Evolutionary conservation across 2,797 vertebrate species (phyloP), one percentile per base, ranked within the genome.

Genomic region (Phrynocephalus vlangalii): DNA sequence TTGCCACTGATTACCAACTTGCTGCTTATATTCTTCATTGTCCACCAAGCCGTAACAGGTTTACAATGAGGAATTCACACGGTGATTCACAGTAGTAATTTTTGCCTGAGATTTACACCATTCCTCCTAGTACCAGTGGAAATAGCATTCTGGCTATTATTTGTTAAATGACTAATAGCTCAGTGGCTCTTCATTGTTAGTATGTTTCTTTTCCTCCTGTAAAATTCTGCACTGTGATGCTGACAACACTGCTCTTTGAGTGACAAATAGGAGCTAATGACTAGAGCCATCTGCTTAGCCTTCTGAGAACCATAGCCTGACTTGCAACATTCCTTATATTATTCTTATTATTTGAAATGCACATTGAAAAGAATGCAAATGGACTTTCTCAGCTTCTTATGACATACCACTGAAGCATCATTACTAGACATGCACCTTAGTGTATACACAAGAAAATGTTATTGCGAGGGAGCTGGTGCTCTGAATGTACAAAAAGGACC

Each of bases 211-310:
- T 85, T 84, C 2, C 70, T n/a, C 26, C n/a, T 87, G 28, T 71
- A 82, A 22, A 81, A 44, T 16, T 83, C 48, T 68, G 30, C 1
- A 0, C 3, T 80, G 33, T 68, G 11, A 80, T 88, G 67, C 66
- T 85, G 52, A 22, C 11, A 18, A 3, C 60, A 67, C 26, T 77
- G 85, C 80, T 86, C 0, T 81, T 79, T 88, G 84, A 86, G 84
- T 33, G 73, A 87, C 7, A 33, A 22, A 9, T 24, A 13, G 72
- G 72, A 85, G 10, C 20, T 79, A 83, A 78, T 48, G 67, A 52
- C 16, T 30, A 73, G 77, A 33, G 24, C 30, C 71, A 24, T 81
- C 24, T 83, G 79, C 76, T 50, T 70, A 1, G 1, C n/a, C 33
- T 38, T 78, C 72, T 72, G 67, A 83, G 48, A n/a, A 30, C 13